phyloP scores from a whole-genome alignment of 2,113 vertebrate species.

The Panthera tigris region DNA sequence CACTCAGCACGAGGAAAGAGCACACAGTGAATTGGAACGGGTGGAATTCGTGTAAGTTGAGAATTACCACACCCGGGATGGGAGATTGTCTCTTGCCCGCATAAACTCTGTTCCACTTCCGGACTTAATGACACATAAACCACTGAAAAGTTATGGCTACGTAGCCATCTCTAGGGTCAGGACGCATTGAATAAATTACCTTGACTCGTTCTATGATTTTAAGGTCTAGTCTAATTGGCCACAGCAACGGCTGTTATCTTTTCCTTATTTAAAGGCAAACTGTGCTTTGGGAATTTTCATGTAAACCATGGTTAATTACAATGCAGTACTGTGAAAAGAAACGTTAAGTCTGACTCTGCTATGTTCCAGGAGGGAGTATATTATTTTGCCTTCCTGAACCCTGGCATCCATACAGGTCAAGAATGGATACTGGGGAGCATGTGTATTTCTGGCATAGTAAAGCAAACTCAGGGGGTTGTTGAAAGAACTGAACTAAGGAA shows the following conservation, averaged over 20 bases:
- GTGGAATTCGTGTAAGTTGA: background rate
- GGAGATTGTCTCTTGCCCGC: background rate
- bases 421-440: rapidly evolving
- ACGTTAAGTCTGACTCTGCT: background rate
- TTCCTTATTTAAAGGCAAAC: background rate
- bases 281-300: background rate
- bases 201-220: background rate
- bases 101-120: background rate
- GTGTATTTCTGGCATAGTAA: rapidly evolving
- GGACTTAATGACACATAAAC: background rate
- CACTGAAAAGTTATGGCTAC: background rate
- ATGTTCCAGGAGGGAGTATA: background rate
- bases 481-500: background rate
- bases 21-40: background rate
- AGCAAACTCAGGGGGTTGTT: rapidly evolving
- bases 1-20: background rate
- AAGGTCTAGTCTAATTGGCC: background rate
- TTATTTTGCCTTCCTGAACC: background rate
- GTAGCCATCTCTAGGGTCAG: too few species aligned
- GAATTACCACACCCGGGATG: background rate
- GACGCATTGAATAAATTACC: background rate
- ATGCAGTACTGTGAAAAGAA: background rate
- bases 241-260: background rate
- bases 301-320: background rate
- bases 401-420: too few species aligned